Conservation (phyloP, 1,140 invertebrate species). For the Macrobrachium nipponense region DNA sequence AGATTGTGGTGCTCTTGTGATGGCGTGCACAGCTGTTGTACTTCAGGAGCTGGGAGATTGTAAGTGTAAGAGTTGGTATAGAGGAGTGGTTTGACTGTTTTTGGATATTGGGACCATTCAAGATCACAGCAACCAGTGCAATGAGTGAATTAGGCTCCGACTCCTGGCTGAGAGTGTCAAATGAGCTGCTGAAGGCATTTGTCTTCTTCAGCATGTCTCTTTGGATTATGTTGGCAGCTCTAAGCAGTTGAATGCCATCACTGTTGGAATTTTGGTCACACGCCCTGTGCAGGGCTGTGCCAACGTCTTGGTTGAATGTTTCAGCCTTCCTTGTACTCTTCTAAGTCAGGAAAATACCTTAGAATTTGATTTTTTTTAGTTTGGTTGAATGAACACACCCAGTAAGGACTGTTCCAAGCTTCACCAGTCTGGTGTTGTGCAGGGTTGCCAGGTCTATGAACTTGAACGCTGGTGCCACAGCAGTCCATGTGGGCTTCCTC, state of each 20-base stretch:
- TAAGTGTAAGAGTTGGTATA: no score
- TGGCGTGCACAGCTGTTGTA: background rate
- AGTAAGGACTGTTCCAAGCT: no score
- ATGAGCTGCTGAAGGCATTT: background rate
- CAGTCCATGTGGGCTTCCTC: no score
- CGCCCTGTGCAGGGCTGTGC: background rate
- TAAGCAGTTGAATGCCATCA: background rate
- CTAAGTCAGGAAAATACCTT: constrained; percentile 2
- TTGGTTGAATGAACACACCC: no score
- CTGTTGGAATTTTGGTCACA: constrained; percentile 1
- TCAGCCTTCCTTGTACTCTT: background rate
- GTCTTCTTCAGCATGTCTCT: background rate
- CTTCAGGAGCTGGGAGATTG: constrained; percentile 9
- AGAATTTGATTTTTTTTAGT: no score
- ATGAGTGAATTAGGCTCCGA: background rate
- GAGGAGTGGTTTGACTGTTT: background rate
- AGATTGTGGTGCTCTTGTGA: background rate
- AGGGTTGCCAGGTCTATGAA: no score
- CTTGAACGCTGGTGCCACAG: no score
- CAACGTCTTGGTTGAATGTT: constrained; percentile 3
- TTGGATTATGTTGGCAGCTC: background rate
- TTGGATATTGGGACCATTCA: no score
- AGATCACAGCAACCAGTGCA: background rate
- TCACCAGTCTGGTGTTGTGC: no score
- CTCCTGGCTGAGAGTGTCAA: background rate